Evolutionary conservation across 2,888 invertebrate species (phyloP), one percentile per base, ranked within the genome.

Genomic region (Cylloceria caligata): DNA sequence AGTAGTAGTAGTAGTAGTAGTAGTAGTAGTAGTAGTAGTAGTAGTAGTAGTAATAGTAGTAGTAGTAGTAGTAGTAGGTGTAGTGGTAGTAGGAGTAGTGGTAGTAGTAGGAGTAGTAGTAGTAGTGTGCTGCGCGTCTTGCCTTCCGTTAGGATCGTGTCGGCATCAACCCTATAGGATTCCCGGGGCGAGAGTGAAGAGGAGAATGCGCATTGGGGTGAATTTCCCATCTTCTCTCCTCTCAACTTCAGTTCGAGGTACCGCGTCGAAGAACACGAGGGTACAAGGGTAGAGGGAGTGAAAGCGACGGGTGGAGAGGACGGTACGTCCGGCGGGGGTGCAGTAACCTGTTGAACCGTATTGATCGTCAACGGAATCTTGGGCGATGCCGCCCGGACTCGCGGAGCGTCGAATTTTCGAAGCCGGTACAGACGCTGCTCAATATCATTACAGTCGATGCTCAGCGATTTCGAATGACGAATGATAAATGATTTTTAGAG

Each of bases 311-410:
- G 65, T 30, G 27, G 75, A 7, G 34, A 30, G 52, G 57, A 81
- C 11, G 77, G 30, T 42, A 60, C 67, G 74, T 52, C 67, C 47
- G 19, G 73, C 34, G 78, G 71, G 80, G 72, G 76, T 76, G 87
- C 85, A 87, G 86, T 90, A 90, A 91, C 91, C 91, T 90, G 90
- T 91, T 91, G 91, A 91, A 89, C 86, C 86, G 91, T 91, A 91
- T 91, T 91, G 91, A 91, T 91, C 90, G 86, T 85, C 86, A 55
- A 34, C 71, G 62, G 21, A 83, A 83, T 83, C 85, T 85, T 84
- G 83, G 80, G 78, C 83, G 80, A 83, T 73, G 81, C 75, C 81
- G 62, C 24, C 74, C 71, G 75, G 65, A 52, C 27, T 11, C 27
- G 27, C 42, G 57, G 36, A 60, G 52, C 64, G 21, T 65, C 57